A percentile compares a stretch with the other conserved stretches of the same genome.
Evolutionary conservation across 2,797 vertebrate genomes (phyloP).

Genomic region (Jordanella pulchra): DNA sequence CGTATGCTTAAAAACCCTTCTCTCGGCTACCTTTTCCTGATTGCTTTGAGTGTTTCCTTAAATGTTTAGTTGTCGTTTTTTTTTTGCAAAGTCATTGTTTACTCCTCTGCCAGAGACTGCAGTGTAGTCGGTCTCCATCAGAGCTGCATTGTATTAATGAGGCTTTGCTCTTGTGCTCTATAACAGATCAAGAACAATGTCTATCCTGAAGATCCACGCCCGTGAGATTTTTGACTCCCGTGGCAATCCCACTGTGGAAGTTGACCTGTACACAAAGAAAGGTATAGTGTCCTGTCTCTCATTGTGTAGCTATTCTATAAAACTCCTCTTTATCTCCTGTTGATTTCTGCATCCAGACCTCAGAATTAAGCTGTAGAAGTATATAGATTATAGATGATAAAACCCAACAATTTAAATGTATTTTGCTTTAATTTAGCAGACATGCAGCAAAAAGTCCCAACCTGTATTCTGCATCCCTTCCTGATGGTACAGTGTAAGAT

Average conservation of each 20-base stretch:
- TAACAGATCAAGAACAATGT: slow-evolving; percentile 87
- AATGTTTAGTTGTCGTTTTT: background rate
- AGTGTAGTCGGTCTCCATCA: background rate
- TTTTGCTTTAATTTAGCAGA: too few species aligned
- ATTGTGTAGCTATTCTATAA: too few species aligned
- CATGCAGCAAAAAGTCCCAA: too few species aligned
- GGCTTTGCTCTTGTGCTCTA: slow-evolving; percentile 21
- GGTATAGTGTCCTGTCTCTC: slow-evolving; percentile 73
- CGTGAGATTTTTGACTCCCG: slow-evolving; percentile 99
- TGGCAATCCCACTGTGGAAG: slow-evolving; percentile 98
- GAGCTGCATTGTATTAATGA: background rate
- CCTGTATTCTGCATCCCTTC: too few species aligned
- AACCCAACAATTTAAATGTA: too few species aligned
- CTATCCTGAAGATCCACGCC: slow-evolving; percentile 89
- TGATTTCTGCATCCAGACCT: too few species aligned
- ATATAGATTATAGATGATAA: too few species aligned
- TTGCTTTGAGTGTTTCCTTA: slow-evolving; percentile 1
- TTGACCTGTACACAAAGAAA: slow-evolving; percentile 92
- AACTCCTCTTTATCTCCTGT: too few species aligned
- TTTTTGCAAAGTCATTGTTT: slow-evolving; percentile 42
- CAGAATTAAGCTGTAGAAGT: too few species aligned
- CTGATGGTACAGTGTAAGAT: too few species aligned
- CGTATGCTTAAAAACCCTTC: background rate
- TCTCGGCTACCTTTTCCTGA: background rate
- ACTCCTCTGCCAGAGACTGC: slow-evolving; percentile 17